Percentiles rank a stretch among this genome's conserved stretches.
phyloP scores from a whole-genome alignment of 2,797 vertebrate genomes.

The Nyctalus aviator region DNA sequence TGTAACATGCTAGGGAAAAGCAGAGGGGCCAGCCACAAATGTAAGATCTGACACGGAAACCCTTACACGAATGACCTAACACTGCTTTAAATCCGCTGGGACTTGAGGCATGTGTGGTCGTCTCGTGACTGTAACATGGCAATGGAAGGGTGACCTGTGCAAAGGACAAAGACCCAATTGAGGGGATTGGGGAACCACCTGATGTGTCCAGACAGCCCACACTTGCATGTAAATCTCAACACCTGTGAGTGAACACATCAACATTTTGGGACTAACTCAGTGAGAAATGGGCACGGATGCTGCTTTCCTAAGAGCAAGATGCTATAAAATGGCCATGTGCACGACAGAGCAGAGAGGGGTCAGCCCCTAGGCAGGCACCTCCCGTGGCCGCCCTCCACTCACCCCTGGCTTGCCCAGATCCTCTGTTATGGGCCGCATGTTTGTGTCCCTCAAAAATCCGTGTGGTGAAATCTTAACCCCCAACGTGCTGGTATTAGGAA shows the following conservation, averaged over 20 bases:
- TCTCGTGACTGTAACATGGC: background rate
- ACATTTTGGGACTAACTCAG: background rate
- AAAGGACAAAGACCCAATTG: background rate
- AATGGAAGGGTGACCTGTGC: background rate
- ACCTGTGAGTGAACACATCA: rapidly evolving
- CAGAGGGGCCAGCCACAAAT: background rate
- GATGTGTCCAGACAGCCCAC: background rate
- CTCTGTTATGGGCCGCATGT: background rate
- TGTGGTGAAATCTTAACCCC: background rate
- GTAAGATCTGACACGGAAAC: background rate
- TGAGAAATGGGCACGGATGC: background rate
- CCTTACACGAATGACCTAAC: background rate
- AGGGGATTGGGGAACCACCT: background rate
- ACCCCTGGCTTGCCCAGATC: background rate
- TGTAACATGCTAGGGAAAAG: background rate
- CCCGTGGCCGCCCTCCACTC: background rate
- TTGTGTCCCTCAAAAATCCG: background rate
- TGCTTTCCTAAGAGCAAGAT: background rate
- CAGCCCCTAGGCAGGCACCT: background rate
- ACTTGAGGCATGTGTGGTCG: background rate
- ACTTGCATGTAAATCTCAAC: background rate
- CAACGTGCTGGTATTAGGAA: background rate
- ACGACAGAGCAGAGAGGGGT: background rate
- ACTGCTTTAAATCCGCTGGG: background rate
- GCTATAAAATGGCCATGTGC: background rate